Evolutionary conservation across 2,797 vertebrate genomes (phyloP).

Genomic region (Podargus strigoides): DNA sequence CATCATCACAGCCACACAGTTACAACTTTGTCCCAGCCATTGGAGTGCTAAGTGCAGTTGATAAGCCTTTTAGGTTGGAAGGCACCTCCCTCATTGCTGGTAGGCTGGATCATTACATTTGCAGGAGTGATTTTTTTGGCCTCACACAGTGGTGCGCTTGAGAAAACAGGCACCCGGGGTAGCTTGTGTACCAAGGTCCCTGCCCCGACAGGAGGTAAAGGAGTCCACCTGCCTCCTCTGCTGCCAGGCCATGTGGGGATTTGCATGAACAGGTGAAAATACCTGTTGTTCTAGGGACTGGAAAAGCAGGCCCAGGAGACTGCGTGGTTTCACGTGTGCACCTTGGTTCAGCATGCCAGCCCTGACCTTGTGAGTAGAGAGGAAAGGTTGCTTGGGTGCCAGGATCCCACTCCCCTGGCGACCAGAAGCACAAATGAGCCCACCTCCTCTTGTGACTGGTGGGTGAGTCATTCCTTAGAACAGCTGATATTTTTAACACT

Average conservation of each 20-base stretch:
- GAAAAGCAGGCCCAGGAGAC: neutral
- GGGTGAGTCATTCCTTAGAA: neutral
- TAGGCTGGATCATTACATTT: neutral
- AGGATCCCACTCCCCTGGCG: neutral
- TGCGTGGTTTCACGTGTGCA: neutral
- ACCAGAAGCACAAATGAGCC: neutral
- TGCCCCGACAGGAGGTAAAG: neutral
- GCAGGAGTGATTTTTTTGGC: neutral
- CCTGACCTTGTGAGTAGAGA: neutral
- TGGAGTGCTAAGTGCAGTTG: neutral
- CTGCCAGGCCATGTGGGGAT: neutral
- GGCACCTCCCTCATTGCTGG: neutral
- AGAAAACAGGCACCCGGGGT: neutral
- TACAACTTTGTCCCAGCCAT: neutral
- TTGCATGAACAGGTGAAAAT: neutral
- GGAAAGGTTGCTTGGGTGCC: neutral
- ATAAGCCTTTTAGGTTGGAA: neutral
- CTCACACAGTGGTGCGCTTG: neutral
- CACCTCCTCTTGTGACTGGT: neutral
- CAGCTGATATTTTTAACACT: neutral
- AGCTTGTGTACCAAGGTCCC: neutral
- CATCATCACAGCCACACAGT: neutral
- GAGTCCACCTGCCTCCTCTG: neutral
- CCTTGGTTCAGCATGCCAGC: neutral
- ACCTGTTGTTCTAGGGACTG: neutral